These are phyloP conservation scores for Grallaria varia DNA, from an alignment of 2,113 vertebrate species.

Conservation along the genomic window DNA sequence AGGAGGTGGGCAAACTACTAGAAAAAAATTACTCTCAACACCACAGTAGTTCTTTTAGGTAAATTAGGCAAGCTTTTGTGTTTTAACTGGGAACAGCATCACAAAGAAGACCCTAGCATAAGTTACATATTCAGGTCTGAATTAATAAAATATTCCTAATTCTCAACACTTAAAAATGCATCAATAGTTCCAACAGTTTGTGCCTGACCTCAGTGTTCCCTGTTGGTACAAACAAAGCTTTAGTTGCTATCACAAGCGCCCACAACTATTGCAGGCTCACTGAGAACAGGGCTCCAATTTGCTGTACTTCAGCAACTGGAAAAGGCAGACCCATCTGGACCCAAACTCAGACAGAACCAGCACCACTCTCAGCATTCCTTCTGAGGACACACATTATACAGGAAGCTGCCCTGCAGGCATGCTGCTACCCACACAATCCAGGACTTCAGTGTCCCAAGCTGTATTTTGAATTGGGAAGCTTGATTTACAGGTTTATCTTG, in stretches of 20 bases:
- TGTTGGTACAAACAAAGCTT: constrained; percentile 60
- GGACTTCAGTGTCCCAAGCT: not conserved
- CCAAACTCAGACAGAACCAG: constrained; percentile 5
- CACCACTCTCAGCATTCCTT: not conserved
- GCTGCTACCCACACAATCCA: not conserved
- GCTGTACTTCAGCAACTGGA: not conserved
- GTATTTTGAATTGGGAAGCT: not conserved
- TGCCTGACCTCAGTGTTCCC: constrained; percentile 48
- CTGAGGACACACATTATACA: not conserved
- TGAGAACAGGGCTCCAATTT: constrained; percentile 15
- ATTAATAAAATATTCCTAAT: constrained; percentile 56
- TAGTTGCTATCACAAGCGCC: constrained; percentile 42
- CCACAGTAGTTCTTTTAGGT: not conserved
- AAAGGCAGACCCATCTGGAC: constrained; percentile 18
- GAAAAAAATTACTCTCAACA: not conserved
- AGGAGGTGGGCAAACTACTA: not conserved
- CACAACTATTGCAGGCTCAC: constrained; percentile 21
- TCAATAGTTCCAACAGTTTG: constrained; percentile 46
- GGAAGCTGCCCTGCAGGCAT: not conserved
- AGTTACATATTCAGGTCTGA: constrained; percentile 16
- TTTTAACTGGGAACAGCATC: not conserved
- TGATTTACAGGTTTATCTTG: not conserved
- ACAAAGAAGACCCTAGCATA: not conserved
- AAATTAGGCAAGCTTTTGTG: not conserved
- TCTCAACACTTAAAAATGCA: constrained; percentile 62